Conservation (phyloP, 2,888 invertebrate genomes). For the Rosalia funebris region DNA sequence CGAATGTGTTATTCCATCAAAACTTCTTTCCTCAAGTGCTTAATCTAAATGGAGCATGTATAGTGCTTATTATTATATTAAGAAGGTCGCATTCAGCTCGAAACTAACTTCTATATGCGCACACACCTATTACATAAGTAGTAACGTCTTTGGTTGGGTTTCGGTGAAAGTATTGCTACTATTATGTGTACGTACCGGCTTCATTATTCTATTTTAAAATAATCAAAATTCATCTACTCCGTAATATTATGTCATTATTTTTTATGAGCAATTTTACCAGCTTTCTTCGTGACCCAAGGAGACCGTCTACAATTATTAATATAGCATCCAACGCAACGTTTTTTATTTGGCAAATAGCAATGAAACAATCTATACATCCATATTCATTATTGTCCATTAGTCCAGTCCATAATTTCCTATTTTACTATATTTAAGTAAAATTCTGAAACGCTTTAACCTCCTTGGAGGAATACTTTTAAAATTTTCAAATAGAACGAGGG, state of each 20-base stretch:
- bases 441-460: too few relatives aligned
- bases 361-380: too few relatives aligned
- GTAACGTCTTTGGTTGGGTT: slow-evolving; percentile 60
- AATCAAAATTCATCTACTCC: slow-evolving; percentile 24
- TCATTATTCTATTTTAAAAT: slow-evolving; percentile 33
- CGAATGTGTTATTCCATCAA: slow-evolving; percentile 3
- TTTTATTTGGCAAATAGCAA: too few relatives aligned
- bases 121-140: slow-evolving; percentile 56
- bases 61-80: slow-evolving; percentile 31
- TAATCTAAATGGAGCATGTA: slow-evolving; percentile 32
- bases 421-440: too few relatives aligned
- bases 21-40: slow-evolving; percentile 14
- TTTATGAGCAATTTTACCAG: slow-evolving; percentile 22
- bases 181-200: slow-evolving; percentile 42
- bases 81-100: slow-evolving; percentile 32
- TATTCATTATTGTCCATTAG: too few relatives aligned
- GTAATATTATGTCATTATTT: slow-evolving; percentile 30
- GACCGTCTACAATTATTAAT: background rate
- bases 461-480: too few relatives aligned
- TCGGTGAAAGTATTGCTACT: slow-evolving; percentile 57
- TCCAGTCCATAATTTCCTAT: too few relatives aligned
- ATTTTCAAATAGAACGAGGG: too few relatives aligned
- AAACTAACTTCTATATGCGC: slow-evolving; percentile 47
- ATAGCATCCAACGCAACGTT: too few relatives aligned
- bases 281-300: slow-evolving; percentile 1